Evolutionary conservation across 2,113 vertebrate genomes (phyloP).

Genomic region (Geococcyx californianus): DNA sequence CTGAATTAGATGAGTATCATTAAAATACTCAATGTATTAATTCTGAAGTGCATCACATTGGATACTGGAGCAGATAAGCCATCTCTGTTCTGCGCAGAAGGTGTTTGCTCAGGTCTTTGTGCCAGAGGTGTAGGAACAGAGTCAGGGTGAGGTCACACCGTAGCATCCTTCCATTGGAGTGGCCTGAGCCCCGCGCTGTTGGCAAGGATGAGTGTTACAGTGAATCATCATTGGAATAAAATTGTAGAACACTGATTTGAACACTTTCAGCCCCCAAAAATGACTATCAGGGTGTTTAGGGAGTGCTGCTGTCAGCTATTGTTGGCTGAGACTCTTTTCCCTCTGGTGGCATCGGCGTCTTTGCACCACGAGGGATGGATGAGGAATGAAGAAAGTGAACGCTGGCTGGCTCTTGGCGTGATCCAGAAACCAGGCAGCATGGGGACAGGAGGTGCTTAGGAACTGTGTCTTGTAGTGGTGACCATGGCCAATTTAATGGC

Average conservation of each 20-base stretch:
- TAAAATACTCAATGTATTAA: neutral
- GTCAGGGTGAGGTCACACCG: neutral
- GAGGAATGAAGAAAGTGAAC: neutral
- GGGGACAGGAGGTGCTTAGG: neutral
- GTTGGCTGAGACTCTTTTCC: neutral
- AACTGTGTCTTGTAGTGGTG: neutral
- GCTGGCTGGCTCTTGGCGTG: neutral
- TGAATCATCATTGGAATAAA: neutral
- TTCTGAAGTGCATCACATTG: neutral
- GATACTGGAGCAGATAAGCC: neutral
- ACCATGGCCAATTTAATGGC: neutral
- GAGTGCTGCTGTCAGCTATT: rapidly evolving
- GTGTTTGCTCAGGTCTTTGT: neutral
- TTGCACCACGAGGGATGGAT: rapidly evolving
- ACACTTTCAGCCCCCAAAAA: neutral
- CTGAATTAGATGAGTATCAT: neutral
- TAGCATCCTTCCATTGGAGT: neutral
- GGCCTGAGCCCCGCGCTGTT: neutral
- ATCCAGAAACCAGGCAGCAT: rapidly evolving
- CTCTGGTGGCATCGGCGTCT: neutral
- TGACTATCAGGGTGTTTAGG: neutral
- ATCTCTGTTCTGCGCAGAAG: neutral
- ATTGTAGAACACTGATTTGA: neutral
- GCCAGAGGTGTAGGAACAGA: neutral
- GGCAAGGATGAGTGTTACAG: neutral